These are phyloP conservation scores for Oryzias javanicus DNA, from an alignment of 2,113 vertebrate species.

Conservation along the genomic window DNA sequence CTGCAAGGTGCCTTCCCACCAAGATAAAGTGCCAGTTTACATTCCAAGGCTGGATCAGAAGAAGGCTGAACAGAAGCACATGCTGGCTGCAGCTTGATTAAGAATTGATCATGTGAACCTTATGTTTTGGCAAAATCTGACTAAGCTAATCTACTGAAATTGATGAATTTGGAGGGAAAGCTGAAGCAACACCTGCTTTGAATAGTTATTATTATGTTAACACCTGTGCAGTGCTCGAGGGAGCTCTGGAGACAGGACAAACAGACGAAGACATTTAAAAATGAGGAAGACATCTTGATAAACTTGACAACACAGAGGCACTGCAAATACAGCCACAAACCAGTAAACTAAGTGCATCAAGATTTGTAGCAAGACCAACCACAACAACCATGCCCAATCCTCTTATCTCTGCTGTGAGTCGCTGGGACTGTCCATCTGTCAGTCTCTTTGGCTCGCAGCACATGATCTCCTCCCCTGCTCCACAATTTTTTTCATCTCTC, in stretches of 20 bases:
- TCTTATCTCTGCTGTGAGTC: constrained; percentile 70
- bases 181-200: background rate
- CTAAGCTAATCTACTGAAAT: background rate
- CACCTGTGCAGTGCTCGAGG: too few relatives aligned
- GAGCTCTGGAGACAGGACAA: background rate
- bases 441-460: constrained; percentile 55
- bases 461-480: constrained; percentile 33
- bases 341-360: constrained; percentile 34
- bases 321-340: constrained; percentile 1
- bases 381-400: constrained; percentile 66
- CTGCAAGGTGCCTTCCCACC: constrained; percentile 77
- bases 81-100: constrained; percentile 62
- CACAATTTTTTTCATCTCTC: constrained; percentile 18
- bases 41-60: constrained; percentile 31
- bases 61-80: constrained; percentile 69
- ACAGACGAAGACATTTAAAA: background rate
- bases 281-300: background rate
- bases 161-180: background rate
- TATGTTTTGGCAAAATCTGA: background rate
- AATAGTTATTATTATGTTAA: too few relatives aligned
- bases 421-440: constrained; percentile 74
- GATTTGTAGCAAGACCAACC: constrained; percentile 53
- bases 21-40: constrained; percentile 54
- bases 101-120: background rate
- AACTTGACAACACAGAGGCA: background rate